A percentile compares a stretch with the other conserved stretches of the same genome.
Evolutionary conservation across 1,140 invertebrate genomes (phyloP).

Genomic region (Mylabris phalerata): DNA sequence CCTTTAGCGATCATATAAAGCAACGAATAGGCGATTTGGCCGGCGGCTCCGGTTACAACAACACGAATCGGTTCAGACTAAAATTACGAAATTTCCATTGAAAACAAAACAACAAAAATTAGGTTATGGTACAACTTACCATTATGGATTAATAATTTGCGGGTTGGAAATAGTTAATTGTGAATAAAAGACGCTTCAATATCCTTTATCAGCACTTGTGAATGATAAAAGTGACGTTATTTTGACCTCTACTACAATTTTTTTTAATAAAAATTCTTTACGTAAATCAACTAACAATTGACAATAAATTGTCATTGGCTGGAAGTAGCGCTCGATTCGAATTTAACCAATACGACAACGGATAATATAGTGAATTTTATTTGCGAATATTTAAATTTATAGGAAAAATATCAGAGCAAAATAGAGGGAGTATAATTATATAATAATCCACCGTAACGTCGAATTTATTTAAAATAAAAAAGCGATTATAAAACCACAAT

Average conservation of each 20-base stretch:
- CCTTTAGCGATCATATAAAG: slow-evolving; percentile 91
- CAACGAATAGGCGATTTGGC: slow-evolving; percentile 97
- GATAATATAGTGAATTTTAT: too few species aligned
- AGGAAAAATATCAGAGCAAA: too few species aligned
- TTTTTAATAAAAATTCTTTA: background rate
- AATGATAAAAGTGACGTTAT: slow-evolving; percentile 13
- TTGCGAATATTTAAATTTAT: too few species aligned
- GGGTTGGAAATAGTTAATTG: too few species aligned
- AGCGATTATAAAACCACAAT: too few species aligned
- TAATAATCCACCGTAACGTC: too few species aligned
- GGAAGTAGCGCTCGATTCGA: background rate
- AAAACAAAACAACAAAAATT: too few species aligned
- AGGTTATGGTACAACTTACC: background rate
- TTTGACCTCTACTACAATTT: slow-evolving; percentile 9
- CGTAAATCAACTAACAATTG: background rate
- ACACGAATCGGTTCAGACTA: slow-evolving; percentile 82
- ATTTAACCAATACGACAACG: background rate
- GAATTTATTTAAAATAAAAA: too few species aligned
- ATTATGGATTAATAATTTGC: background rate
- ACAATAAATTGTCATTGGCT: background rate
- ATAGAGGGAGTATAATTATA: too few species aligned
- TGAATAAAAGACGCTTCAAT: too few species aligned
- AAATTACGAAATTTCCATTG: slow-evolving; percentile 8
- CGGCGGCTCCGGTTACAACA: slow-evolving; percentile 94
- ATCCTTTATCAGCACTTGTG: slow-evolving; percentile 7